A percentile compares a stretch with the other conserved stretches of the same genome.
Conservation (phyloP, 2,113 vertebrate species). For the Toxotes jaculatrix region DNA sequence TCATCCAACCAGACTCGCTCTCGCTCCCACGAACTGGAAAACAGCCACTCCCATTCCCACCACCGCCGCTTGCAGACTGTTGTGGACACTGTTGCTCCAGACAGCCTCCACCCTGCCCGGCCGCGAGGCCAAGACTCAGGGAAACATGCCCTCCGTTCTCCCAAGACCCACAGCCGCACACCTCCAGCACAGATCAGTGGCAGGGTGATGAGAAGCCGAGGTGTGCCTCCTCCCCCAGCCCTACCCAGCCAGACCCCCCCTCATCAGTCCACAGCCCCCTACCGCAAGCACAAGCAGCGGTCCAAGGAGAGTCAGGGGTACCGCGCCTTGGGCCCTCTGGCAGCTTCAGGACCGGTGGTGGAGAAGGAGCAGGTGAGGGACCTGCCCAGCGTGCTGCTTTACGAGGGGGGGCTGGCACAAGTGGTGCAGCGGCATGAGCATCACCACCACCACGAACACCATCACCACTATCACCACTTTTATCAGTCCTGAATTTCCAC, state of each 20-base stretch:
- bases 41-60: conserved; percentile 87
- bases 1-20: conserved; percentile 91
- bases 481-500: conserved; percentile 92
- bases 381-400: conserved; percentile 89
- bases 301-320: conserved; percentile 90
- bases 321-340: conserved; percentile 85
- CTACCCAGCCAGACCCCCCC: conserved; percentile 85
- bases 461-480: conserved; percentile 99
- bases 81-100: conserved; percentile 68
- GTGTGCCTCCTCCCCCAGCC: conserved; percentile 81
- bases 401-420: conserved; percentile 91
- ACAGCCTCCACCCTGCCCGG: conserved; percentile 78
- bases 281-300: conserved; percentile 95
- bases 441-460: conserved; percentile 98
- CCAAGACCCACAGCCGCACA: conserved; percentile 88
- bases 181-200: conserved; percentile 82
- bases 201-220: conserved; percentile 89
- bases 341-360: conserved; percentile 83
- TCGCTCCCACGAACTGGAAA: conserved; percentile 96
- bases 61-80: conserved; percentile 89
- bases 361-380: conserved; percentile 93
- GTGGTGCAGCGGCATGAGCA: conserved; percentile 98
- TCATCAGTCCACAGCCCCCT: conserved; percentile 88
- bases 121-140: conserved; percentile 88
- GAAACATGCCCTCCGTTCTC: conserved; percentile 92